These are phyloP conservation scores for Percina caprodes DNA, from an alignment of 2,113 vertebrate species.

Conservation along the genomic window DNA sequence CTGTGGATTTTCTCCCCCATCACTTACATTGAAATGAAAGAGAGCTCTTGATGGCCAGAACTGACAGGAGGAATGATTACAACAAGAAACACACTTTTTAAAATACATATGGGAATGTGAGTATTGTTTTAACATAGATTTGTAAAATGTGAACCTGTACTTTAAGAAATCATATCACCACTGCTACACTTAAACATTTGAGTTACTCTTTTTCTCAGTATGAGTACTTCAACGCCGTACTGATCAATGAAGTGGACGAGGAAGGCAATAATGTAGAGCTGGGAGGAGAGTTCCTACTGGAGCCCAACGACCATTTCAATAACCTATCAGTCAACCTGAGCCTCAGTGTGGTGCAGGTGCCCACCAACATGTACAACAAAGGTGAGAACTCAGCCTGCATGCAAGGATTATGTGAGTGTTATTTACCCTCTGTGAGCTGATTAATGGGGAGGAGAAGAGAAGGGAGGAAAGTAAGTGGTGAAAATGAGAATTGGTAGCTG, in stretches of 20 bases:
- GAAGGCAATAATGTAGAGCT: conserved; percentile 94
- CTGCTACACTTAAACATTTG: background rate
- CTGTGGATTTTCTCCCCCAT: background rate
- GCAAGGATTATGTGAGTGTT: background rate
- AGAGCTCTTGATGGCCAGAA: background rate
- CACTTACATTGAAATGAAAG: background rate
- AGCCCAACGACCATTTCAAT: conserved; percentile 97
- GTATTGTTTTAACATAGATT: background rate
- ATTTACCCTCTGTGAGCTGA: conserved; percentile 37
- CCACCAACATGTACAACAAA: conserved; percentile 99
- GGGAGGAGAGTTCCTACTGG: conserved; percentile 94
- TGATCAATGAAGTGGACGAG: conserved; percentile 96
- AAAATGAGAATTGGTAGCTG: conserved; percentile 39
- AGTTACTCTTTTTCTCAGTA: conserved; percentile 83
- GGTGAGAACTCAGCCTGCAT: conserved; percentile 57
- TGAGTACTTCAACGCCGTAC: conserved; percentile 97
- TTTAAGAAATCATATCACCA: background rate
- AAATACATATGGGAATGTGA: background rate
- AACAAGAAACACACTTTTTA: background rate
- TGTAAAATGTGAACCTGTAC: background rate
- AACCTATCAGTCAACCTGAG: conserved; percentile 97
- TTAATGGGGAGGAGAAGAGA: conserved; percentile 30
- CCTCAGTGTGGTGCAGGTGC: conserved; percentile 97
- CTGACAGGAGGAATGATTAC: background rate
- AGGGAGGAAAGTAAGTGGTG: conserved; percentile 41